A percentile compares a stretch with the other conserved stretches of the same genome.
Evolutionary conservation across 2,888 invertebrate genomes (phyloP).

Genomic region (Dryococelus australis): DNA sequence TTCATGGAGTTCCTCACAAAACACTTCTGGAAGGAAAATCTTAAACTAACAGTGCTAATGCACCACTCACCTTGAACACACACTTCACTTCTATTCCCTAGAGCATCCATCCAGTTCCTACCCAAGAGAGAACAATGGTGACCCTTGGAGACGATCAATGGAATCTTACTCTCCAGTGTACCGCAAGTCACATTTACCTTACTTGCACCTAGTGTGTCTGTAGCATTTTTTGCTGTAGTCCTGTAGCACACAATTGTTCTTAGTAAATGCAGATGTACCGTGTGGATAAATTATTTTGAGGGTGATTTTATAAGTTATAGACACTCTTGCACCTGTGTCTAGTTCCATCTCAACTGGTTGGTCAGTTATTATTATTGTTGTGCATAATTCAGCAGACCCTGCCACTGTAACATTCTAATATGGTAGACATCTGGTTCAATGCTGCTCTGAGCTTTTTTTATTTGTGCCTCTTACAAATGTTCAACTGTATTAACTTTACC

Average conservation of each 20-base stretch:
- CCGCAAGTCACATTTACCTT: background rate
- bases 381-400: background rate
- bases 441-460: background rate
- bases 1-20: no score
- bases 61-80: background rate
- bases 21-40: background rate
- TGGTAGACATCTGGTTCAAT: background rate
- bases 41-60: background rate
- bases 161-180: background rate
- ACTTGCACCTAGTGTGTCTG: background rate
- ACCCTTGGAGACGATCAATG: background rate
- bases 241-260: background rate
- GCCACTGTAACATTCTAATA: background rate
- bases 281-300: background rate
- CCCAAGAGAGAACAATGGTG: background rate
- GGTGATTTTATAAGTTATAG: background rate
- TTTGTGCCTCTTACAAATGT: background rate
- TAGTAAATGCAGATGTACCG: background rate
- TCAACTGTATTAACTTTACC: no score
- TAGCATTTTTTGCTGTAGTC: background rate
- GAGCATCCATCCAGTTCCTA: background rate
- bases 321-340: no score
- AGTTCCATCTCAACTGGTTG: no score
- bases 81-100: background rate
- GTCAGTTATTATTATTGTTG: background rate